Evolutionary conservation across 2,888 invertebrate species (phyloP).

Genomic region (Polylopha cassiicola): DNA sequence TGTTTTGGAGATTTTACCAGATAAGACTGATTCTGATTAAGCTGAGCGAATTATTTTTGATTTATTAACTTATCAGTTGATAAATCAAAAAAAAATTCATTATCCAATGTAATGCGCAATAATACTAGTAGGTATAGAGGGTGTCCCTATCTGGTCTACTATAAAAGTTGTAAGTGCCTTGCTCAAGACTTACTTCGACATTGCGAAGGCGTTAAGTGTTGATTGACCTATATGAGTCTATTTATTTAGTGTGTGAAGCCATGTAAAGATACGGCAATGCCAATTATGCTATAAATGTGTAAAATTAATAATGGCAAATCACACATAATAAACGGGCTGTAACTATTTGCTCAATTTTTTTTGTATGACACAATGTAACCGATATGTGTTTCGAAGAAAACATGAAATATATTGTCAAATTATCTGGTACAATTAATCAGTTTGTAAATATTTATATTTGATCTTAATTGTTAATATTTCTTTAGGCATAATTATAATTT

Average conservation of each 20-base stretch:
- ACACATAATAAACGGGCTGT: constrained; percentile 10
- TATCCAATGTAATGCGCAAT: too few relatives aligned
- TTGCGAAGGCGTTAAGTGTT: too few relatives aligned
- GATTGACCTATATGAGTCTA: neutral
- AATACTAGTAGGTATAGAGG: too few relatives aligned
- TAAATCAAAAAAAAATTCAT: too few relatives aligned
- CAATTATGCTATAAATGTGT: neutral
- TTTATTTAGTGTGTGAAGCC: neutral
- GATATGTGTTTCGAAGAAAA: constrained; percentile 25
- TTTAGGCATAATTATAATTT: constrained; percentile 25
- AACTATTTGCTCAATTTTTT: constrained; percentile 41
- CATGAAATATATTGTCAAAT: constrained; percentile 15
- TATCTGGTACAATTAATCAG: constrained; percentile 7
- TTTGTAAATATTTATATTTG: constrained; percentile 17
- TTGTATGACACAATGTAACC: constrained; percentile 31
- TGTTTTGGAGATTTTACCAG: too few relatives aligned
- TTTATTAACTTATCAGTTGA: neutral
- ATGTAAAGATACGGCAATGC: neutral
- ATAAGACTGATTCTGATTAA: too few relatives aligned
- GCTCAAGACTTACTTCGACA: too few relatives aligned
- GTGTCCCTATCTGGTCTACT: too few relatives aligned
- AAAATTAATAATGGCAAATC: constrained; percentile 1
- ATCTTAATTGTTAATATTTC: constrained; percentile 11
- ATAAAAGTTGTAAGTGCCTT: too few relatives aligned
- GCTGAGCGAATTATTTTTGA: neutral